Evolutionary conservation across 2,797 vertebrate genomes (phyloP).

Genomic region (Danio choprae): DNA sequence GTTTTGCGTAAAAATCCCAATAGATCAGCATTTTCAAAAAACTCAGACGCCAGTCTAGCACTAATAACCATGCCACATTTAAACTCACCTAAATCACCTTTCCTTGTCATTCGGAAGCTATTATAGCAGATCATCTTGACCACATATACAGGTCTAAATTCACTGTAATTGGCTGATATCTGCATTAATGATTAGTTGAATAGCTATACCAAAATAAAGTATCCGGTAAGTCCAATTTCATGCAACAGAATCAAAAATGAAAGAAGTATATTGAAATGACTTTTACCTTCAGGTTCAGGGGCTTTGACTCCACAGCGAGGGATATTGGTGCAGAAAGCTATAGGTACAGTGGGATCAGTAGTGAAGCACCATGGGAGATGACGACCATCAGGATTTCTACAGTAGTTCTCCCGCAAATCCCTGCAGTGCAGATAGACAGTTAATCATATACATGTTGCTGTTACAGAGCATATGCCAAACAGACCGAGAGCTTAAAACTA

Average conservation of each 20-base stretch:
- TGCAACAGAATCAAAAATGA: not conserved
- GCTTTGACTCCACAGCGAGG: conserved; percentile 84
- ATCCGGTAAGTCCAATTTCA: not conserved
- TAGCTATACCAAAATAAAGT: too few species aligned
- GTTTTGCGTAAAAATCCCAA: too few species aligned
- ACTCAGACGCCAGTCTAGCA: too few species aligned
- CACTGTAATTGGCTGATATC: too few species aligned
- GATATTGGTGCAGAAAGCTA: conserved; percentile 92
- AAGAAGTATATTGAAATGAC: not conserved
- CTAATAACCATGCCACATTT: too few species aligned
- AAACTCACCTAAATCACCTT: too few species aligned
- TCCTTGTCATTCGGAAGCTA: too few species aligned
- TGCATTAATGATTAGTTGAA: too few species aligned
- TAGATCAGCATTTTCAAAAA: too few species aligned
- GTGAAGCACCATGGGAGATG: conserved; percentile 98
- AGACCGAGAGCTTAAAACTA: not conserved
- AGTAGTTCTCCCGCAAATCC: conserved; percentile 95
- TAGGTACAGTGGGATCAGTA: conserved; percentile 89
- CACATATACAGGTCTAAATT: too few species aligned
- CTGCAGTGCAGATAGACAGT: conserved; percentile 73
- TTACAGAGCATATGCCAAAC: not conserved
- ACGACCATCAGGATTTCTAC: conserved; percentile 96
- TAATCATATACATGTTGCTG: conserved; percentile 21
- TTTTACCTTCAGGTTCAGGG: conserved; percentile 71
- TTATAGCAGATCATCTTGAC: too few species aligned